Base-by-base conservation (phyloP, 2,797 vertebrate genomes). In the Delichon dasypus region DNA sequence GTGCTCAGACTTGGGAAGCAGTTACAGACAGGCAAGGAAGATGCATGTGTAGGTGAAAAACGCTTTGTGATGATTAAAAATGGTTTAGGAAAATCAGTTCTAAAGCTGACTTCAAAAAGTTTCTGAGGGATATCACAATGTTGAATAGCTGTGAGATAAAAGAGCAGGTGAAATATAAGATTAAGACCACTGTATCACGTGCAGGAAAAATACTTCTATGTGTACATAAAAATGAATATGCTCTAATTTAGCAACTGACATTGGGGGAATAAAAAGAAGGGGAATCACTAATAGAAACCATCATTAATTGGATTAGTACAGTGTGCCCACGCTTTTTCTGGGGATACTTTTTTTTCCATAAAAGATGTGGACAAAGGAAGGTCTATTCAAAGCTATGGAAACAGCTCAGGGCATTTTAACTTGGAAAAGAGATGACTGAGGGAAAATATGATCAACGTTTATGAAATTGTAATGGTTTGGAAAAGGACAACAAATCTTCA, bases 91-190 rank as follows among this genome's bases (percentile, higher is more conserved):
- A 90, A 87, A 82, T 50, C 16, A 57, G 25, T 82, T 90, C 81
- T 64, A 89, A 72, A 79, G 42, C 17, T 73, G 42, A 47, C 47
- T 62, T 54, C 27, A 76, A 51, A 70, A 87, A 68, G 38, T 47
- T 17, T 13, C 58, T 62, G 38, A 82, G 20, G 15, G 51, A 73
- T 66, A 85, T 85, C 47, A 65, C 54, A 66, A 13, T 48, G 22
- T 40, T 42, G n/a, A 93, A 75, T 36, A 94, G 66, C 23, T 84
- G 42, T 58, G 58, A 87, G 47, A 75, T 54, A 89, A 84, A 92
- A 90, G 26, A 54, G 23, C 32, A 89, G 62, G 48, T 57, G 34
- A 89, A 94, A 72, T 10, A 21, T 50, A 74, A 88, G 44, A n/a
- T 80, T 83, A 88, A 86, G 42, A 74, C 4, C 17, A 72, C 42